Percentiles rank a stretch among this genome's conserved stretches.
Conservation (phyloP, 2,113 vertebrate genomes). For the Dasypus novemcinctus region DNA sequence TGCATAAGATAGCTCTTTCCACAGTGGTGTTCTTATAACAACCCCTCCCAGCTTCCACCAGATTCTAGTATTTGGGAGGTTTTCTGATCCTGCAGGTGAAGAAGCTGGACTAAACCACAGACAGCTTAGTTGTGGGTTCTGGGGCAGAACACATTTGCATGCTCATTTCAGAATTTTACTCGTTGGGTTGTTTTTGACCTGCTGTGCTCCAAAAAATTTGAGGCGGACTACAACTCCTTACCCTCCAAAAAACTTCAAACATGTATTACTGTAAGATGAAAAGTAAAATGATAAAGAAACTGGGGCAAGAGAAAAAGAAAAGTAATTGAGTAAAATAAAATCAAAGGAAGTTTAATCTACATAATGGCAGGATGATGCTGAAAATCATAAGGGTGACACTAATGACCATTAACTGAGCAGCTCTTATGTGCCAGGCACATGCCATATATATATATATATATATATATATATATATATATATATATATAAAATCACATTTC, state of each 20-base stretch:
- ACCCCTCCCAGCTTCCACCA: rapidly evolving
- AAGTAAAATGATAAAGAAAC: background rate
- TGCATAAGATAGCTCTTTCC: background rate
- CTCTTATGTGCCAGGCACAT: background rate
- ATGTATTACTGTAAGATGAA: background rate
- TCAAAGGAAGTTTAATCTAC: background rate
- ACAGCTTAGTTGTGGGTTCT: background rate
- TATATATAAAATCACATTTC: background rate
- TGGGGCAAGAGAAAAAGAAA: background rate
- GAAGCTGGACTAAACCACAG: background rate
- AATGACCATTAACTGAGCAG: background rate
- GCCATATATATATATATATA: background rate
- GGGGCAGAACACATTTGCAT: background rate
- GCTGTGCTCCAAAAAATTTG: background rate
- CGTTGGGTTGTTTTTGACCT: background rate
- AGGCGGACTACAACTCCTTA: background rate
- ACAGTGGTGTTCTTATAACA: rapidly evolving
- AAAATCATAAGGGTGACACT: background rate
- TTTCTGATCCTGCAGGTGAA: background rate
- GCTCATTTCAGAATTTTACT: background rate
- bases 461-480: background rate
- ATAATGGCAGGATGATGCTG: background rate
- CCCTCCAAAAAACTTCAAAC: background rate
- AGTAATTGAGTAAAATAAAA: background rate
- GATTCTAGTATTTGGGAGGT: background rate